Conservation (phyloP, 2,113 vertebrate species). For the Carassius gibelio region DNA sequence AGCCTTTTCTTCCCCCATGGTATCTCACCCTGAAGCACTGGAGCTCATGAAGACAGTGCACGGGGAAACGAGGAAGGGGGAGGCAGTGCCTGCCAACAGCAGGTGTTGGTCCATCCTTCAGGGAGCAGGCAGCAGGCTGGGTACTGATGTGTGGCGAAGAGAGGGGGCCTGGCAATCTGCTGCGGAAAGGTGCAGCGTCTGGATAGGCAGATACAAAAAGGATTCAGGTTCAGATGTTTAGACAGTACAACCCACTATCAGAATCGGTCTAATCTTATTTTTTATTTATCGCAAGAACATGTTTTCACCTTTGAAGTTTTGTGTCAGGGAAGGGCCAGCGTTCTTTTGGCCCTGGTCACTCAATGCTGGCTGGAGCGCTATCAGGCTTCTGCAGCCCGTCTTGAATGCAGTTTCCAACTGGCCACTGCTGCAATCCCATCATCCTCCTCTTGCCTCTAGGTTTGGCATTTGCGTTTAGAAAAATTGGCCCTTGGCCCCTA, state of each 20-base stretch:
- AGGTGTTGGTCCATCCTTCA: constrained; percentile 87
- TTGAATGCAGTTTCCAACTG: constrained; percentile 28
- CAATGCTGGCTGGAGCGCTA: constrained; percentile 31
- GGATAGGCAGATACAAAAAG: constrained; percentile 65
- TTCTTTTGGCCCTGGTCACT: constrained; percentile 31
- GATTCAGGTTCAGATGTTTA: constrained; percentile 45
- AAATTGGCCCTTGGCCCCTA: not conserved
- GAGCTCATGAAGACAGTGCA: constrained; percentile 51
- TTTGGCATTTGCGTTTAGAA: not conserved
- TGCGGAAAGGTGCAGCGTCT: constrained; percentile 79
- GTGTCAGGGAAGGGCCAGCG: constrained; percentile 8
- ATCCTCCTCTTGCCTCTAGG: not conserved
- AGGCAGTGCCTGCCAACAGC: constrained; percentile 82
- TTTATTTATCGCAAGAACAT: not conserved
- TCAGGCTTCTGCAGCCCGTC: constrained; percentile 27
- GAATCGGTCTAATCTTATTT: not conserved
- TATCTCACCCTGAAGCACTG: constrained; percentile 59
- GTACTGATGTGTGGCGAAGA: constrained; percentile 85
- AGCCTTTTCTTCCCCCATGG: constrained; percentile 33
- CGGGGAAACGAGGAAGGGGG: constrained; percentile 46
- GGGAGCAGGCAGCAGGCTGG: constrained; percentile 82
- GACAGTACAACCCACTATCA: constrained; percentile 7
- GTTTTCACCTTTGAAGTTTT: constrained; percentile 26
- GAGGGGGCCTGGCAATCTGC: constrained; percentile 86
- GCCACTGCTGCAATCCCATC: constrained; percentile 8